Conservation (phyloP, 2,888 invertebrate genomes). For the Callyntrura guangdongensis region DNA sequence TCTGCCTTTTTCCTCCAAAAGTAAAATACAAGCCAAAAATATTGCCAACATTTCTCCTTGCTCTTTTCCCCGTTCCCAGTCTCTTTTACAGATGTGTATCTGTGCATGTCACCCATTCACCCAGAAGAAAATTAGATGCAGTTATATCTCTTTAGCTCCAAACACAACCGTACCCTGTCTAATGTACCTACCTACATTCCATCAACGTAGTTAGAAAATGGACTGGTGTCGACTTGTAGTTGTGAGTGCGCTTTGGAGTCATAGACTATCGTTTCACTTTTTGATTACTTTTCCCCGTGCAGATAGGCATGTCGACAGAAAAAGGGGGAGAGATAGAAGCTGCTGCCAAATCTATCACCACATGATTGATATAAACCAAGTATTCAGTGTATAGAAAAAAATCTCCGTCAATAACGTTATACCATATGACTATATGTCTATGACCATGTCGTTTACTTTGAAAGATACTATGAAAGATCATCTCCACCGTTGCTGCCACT, state of each 20-base stretch:
- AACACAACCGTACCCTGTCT: no score
- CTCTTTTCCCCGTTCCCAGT: background rate
- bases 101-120: constrained; percentile 35
- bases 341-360: background rate
- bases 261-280: constrained; percentile 7
- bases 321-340: background rate
- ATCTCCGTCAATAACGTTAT: background rate
- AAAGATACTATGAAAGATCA: no score
- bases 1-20: background rate
- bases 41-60: background rate
- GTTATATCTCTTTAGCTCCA: background rate
- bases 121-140: constrained; percentile 19
- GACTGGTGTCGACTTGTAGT: no score
- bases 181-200: no score
- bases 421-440: background rate
- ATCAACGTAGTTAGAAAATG: no score
- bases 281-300: constrained; percentile 16
- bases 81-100: no score
- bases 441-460: no score
- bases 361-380: background rate
- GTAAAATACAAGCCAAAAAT: background rate
- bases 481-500: no score
- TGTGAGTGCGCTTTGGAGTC: no score
- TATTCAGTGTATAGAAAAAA: background rate
- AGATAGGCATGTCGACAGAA: constrained; percentile 1